Conservation (phyloP, 1,140 invertebrate species). For the Brevipalpus yothersi region DNA sequence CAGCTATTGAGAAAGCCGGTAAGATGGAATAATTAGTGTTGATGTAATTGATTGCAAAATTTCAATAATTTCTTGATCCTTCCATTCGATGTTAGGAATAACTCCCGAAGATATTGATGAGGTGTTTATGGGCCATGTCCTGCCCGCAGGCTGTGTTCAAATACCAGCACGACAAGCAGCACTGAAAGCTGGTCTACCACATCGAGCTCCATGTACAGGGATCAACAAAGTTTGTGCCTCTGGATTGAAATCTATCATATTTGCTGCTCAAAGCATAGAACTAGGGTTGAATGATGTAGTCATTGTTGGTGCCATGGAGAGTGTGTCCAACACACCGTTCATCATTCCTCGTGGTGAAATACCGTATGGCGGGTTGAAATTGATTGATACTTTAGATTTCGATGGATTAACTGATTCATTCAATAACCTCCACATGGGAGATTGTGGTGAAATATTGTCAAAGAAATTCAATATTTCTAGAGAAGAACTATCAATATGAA, state of each 20-base stretch:
- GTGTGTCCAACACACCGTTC: slow-evolving; percentile 26
- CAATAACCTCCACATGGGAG: slow-evolving; percentile 94
- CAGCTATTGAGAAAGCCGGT: slow-evolving; percentile 19
- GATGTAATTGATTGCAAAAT: background rate
- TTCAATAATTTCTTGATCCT: background rate
- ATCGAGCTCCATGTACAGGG: slow-evolving; percentile 24
- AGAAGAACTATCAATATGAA: slow-evolving; percentile 61
- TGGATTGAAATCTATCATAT: slow-evolving; percentile 31
- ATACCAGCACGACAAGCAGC: slow-evolving; percentile 29
- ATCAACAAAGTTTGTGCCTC: slow-evolving; percentile 34
- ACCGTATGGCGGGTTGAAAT: slow-evolving; percentile 72
- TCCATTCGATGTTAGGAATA: slow-evolving; percentile 5
- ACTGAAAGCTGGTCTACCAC: slow-evolving; percentile 26
- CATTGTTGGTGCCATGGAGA: slow-evolving; percentile 16
- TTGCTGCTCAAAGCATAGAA: slow-evolving; percentile 28
- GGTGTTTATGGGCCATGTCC: slow-evolving; percentile 31
- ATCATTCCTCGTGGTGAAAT: slow-evolving; percentile 67
- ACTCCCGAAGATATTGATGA: slow-evolving; percentile 21
- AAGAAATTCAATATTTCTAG: slow-evolving; percentile 64
- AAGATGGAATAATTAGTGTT: background rate
- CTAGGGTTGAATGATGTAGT: slow-evolving; percentile 20
- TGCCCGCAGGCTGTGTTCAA: slow-evolving; percentile 22
- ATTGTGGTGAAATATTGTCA: slow-evolving; percentile 90
- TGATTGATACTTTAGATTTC: slow-evolving; percentile 74
- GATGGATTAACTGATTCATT: slow-evolving; percentile 96